Evolutionary conservation across 2,888 invertebrate species (phyloP).

Genomic region (Stegophylla sp.): DNA sequence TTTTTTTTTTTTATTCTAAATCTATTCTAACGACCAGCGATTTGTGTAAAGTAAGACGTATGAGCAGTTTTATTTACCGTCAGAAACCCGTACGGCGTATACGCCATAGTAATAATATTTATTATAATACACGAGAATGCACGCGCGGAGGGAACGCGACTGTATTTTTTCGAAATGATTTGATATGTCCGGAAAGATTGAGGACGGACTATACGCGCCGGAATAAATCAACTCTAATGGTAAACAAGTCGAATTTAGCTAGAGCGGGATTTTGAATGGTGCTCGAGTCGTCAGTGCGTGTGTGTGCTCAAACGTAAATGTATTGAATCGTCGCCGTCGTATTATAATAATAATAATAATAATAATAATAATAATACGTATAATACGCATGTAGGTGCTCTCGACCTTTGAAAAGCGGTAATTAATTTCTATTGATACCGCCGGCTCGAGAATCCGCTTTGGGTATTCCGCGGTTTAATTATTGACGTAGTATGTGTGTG

Average conservation of each 20-base stretch:
- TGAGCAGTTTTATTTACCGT: slow-evolving; percentile 33
- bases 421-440: neutral
- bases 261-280: slow-evolving; percentile 13
- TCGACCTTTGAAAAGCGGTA: neutral
- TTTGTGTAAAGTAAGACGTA: slow-evolving; percentile 49
- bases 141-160: neutral
- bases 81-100: slow-evolving; percentile 19
- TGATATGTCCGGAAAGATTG: slow-evolving; percentile 40
- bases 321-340: neutral
- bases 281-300: neutral
- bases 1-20: slow-evolving; percentile 12
- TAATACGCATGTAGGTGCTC: too few relatives aligned
- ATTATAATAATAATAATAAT: too few relatives aligned
- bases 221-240: slow-evolving; percentile 42
- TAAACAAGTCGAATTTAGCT: slow-evolving; percentile 26
- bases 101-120: too few relatives aligned
- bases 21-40: slow-evolving; percentile 33
- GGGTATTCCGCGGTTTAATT: too few relatives aligned
- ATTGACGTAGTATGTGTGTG: too few relatives aligned
- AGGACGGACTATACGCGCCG: slow-evolving; percentile 10
- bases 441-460: too few relatives aligned
- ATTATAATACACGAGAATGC: too few relatives aligned
- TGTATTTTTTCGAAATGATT: slow-evolving; percentile 53
- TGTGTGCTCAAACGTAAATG: too few relatives aligned
- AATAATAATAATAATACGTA: too few relatives aligned